phyloP scores from a whole-genome alignment of 2,797 vertebrate genomes.

The Scolopax rusticola region DNA sequence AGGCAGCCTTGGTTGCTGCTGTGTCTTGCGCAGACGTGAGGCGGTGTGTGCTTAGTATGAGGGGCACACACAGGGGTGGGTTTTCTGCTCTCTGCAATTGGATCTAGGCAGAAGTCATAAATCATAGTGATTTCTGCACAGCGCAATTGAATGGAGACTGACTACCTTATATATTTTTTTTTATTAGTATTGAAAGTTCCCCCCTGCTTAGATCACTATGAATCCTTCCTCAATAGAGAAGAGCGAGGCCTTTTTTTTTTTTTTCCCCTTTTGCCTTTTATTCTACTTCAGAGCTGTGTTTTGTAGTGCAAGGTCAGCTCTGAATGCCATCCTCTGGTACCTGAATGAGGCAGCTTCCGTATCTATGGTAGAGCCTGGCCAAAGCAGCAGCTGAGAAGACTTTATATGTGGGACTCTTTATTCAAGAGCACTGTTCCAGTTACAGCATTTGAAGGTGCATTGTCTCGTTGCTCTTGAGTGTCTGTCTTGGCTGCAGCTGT shows the following conservation, averaged over 20 bases:
- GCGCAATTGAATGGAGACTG: not conserved
- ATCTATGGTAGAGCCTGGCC: not conserved
- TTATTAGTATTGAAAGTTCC: not conserved
- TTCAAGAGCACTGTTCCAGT: not conserved
- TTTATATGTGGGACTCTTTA: not conserved
- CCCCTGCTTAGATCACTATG: not conserved
- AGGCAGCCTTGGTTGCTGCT: not conserved
- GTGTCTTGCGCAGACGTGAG: not conserved
- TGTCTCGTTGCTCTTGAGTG: not conserved
- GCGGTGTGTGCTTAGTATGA: not conserved
- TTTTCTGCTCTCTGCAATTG: not conserved
- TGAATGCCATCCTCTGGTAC: not conserved
- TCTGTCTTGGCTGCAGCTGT: not conserved
- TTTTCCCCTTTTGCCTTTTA: not conserved
- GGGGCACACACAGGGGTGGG: not conserved
- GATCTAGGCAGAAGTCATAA: conserved; percentile 12
- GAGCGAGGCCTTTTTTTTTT: not conserved
- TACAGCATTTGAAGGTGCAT: not conserved
- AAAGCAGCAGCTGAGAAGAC: not conserved
- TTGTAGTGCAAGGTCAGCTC: not conserved
- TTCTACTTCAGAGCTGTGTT: not conserved
- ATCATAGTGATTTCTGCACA: conserved; percentile 9
- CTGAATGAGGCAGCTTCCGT: not conserved
- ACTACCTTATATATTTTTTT: not conserved
- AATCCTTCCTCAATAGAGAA: not conserved